Evolutionary conservation across 53 echinoderm and acorn worm genomes (phyloP).

Genomic region (Echinarachnius parma): DNA sequence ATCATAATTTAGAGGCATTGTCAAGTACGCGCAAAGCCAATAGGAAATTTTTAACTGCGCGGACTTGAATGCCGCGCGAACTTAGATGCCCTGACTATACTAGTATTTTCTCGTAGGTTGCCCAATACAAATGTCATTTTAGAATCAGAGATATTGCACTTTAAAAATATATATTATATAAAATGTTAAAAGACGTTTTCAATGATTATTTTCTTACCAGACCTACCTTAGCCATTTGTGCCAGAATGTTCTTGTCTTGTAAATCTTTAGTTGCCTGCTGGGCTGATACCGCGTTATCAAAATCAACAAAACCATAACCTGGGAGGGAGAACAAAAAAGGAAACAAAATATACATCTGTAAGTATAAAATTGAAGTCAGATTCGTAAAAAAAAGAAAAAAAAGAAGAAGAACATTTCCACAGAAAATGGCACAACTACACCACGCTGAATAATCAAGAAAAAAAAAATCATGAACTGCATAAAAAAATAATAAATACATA

Average conservation of each 20-base stretch:
- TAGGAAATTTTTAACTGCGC: no score
- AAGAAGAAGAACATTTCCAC: conserved; percentile 6
- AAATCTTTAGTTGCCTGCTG: conserved; percentile 82
- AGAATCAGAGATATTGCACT: neutral
- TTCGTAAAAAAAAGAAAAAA: neutral
- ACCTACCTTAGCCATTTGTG: conserved; percentile 99
- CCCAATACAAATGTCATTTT: neutral
- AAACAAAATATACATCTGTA: neutral
- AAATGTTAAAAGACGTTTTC: neutral
- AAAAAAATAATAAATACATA: no score
- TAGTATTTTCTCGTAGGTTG: no score
- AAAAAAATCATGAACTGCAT: no score
- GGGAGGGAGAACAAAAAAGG: neutral
- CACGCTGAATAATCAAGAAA: no score
- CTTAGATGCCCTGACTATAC: no score
- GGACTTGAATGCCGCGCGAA: no score
- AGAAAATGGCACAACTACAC: no score
- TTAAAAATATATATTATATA: neutral
- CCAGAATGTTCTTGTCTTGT: conserved; percentile 85
- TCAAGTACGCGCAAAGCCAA: no score
- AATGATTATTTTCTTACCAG: neutral
- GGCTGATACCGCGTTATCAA: conserved; percentile 78
- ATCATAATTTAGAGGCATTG: no score
- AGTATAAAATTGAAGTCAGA: neutral
- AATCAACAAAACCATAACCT: conserved; percentile 99